phyloP scores from a whole-genome alignment of 92 coral and sea anemone species.

The Porites cylindrica region DNA sequence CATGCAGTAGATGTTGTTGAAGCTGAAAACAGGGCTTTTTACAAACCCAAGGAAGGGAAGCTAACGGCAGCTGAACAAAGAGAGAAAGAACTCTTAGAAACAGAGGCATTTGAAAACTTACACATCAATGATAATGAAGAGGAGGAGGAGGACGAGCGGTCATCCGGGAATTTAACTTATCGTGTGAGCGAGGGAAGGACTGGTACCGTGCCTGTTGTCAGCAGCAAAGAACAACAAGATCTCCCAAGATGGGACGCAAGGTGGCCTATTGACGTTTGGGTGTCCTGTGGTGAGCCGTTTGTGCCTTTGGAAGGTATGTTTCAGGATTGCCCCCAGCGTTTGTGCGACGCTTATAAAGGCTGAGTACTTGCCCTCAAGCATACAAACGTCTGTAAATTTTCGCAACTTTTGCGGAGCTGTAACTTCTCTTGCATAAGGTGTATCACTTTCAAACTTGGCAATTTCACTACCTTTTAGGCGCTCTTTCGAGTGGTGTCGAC shows the following conservation, averaged over 20 bases:
- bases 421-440: too few relatives aligned
- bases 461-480: too few relatives aligned
- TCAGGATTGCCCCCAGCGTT: background rate
- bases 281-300: conserved; percentile 99
- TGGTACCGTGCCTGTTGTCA: conserved; percentile 67
- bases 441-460: too few relatives aligned
- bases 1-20: conserved; percentile 88
- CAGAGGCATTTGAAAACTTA: conserved; percentile 34
- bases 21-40: conserved; percentile 72
- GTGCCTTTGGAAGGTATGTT: conserved; percentile 89
- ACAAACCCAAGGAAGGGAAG: conserved; percentile 34
- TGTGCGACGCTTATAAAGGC: background rate
- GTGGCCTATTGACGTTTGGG: conserved; percentile 96
- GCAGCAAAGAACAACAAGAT: conserved; percentile 42
- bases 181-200: conserved; percentile 81
- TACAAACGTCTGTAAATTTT: too few relatives aligned
- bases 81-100: conserved; percentile 25
- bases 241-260: conserved; percentile 86
- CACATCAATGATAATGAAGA: conserved; percentile 12
- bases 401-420: too few relatives aligned
- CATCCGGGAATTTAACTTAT: conserved; percentile 77
- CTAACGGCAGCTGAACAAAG: conserved; percentile 12
- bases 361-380: too few relatives aligned
- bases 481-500: too few relatives aligned
- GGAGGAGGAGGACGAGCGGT: conserved; percentile 56